phyloP scores from a whole-genome alignment of 2,888 invertebrate genomes.

The Quadroppia sp. region DNA sequence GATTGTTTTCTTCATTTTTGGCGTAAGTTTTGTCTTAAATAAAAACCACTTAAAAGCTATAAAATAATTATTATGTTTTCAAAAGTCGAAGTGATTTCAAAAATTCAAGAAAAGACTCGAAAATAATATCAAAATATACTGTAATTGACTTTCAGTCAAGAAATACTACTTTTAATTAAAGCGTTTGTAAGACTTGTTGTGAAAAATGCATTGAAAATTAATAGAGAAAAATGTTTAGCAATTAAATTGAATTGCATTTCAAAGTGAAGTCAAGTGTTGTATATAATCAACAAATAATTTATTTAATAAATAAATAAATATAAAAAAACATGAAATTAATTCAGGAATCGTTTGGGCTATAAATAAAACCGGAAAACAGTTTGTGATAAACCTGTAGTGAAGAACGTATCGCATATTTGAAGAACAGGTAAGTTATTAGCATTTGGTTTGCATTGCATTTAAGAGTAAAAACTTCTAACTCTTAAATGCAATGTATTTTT shows the following conservation, averaged over 20 bases:
- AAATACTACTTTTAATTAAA: not conserved
- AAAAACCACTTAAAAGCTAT: no score
- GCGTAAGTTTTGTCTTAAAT: no score
- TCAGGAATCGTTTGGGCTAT: not conserved
- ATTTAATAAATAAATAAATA: not conserved
- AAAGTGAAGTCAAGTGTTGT: not conserved
- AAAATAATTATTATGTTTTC: no score
- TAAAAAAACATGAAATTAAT: not conserved
- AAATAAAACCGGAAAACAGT: conserved; percentile 12
- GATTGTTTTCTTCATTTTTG: not conserved
- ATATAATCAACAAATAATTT: conserved; percentile 1
- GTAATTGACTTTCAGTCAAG: not conserved
- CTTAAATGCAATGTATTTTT: conserved; percentile 6
- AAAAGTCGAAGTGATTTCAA: no score
- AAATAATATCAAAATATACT: not conserved
- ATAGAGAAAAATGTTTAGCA: not conserved
- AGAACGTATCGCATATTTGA: not conserved
- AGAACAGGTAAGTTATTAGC: conserved; percentile 3
- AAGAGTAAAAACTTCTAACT: not conserved
- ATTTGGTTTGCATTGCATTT: not conserved
- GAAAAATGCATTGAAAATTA: not conserved
- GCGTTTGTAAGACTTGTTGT: not conserved
- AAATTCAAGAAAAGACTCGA: not conserved
- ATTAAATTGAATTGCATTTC: not conserved
- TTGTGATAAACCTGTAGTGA: conserved; percentile 15